These are phyloP conservation scores for Epizoanthus scotinus DNA, from an alignment of 92 coral and sea anemone species.

Conservation along the genomic window DNA sequence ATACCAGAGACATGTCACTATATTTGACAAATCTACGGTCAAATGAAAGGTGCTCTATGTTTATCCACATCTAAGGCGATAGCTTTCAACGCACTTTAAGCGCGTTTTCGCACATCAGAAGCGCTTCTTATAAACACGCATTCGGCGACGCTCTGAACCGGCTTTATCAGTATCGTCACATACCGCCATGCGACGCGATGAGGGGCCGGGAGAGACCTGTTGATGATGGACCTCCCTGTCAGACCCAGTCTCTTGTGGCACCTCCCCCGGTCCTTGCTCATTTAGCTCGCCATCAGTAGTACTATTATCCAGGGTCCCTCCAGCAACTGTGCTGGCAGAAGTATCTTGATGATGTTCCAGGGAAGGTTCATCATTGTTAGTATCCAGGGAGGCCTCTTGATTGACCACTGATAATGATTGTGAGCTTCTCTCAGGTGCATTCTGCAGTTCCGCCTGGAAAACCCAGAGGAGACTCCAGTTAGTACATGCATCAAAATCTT, in stretches of 20 bases:
- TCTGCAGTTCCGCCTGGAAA: too few relatives aligned
- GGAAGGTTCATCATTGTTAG: not conserved
- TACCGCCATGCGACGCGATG: slow-evolving; percentile 29
- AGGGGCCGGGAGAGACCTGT: not conserved
- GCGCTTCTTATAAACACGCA: slow-evolving; percentile 37
- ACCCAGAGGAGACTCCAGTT: too few relatives aligned
- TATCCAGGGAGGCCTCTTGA: not conserved
- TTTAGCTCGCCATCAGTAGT: not conserved
- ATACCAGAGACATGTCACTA: too few relatives aligned
- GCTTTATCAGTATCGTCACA: slow-evolving; percentile 36
- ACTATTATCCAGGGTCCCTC: not conserved
- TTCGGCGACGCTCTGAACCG: slow-evolving; percentile 22
- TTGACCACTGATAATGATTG: too few relatives aligned
- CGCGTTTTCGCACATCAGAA: not conserved
- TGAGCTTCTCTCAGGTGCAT: too few relatives aligned
- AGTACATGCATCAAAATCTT: too few relatives aligned
- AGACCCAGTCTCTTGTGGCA: not conserved
- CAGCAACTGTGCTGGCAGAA: not conserved
- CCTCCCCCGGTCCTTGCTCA: not conserved
- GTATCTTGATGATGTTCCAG: not conserved
- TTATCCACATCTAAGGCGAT: too few relatives aligned
- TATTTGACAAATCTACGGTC: too few relatives aligned
- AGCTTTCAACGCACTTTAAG: too few relatives aligned
- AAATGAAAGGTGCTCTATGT: too few relatives aligned
- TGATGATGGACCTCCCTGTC: not conserved